These are phyloP conservation scores for Patagioenas fasciata DNA, from an alignment of 2,113 vertebrate genomes.

Conservation along the genomic window DNA sequence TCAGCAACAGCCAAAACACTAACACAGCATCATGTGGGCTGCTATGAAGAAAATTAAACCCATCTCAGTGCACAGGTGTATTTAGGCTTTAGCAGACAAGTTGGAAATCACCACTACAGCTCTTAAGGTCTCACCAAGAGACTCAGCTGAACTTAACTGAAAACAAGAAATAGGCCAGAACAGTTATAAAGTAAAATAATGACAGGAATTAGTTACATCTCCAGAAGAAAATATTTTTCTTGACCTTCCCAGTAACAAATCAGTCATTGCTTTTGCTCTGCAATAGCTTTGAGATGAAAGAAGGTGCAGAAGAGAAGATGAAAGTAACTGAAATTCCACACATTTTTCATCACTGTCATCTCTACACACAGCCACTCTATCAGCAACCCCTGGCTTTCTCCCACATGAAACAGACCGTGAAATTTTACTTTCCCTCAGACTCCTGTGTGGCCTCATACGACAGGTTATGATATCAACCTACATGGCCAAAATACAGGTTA, in stretches of 20 bases:
- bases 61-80: not conserved
- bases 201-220: conserved; percentile 18
- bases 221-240: conserved; percentile 15
- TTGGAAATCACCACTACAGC: not conserved
- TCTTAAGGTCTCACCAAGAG: not conserved
- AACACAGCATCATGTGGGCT: not conserved
- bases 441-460: not conserved
- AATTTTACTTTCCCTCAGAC: conserved; percentile 10
- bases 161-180: not conserved
- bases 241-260: conserved; percentile 16
- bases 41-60: not conserved
- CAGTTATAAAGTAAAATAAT: not conserved
- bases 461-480: not conserved
- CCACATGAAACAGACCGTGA: conserved; percentile 8
- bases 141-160: not conserved
- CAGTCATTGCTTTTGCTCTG: not conserved
- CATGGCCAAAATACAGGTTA: not conserved
- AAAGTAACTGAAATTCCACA: conserved; percentile 46
- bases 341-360: conserved; percentile 38
- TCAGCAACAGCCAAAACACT: not conserved
- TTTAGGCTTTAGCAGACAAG: not conserved
- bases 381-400: not conserved
- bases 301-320: not conserved
- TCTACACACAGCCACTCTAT: not conserved
- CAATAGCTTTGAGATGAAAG: conserved; percentile 4